Evolutionary conservation across 2,113 vertebrate genomes (phyloP).

Genomic region (Urocitellus parryii): DNA sequence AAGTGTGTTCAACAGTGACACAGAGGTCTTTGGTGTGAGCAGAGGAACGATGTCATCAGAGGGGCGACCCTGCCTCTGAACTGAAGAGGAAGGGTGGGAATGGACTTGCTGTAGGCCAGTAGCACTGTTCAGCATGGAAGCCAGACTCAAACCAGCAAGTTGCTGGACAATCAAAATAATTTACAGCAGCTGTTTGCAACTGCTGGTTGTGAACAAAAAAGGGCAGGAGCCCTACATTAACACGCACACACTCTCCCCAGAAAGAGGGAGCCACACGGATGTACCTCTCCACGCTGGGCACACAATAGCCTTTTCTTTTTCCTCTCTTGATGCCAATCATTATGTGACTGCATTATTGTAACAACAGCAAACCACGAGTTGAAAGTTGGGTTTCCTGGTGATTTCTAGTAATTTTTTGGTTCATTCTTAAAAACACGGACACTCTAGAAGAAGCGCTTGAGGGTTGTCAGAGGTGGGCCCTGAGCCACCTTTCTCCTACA

Average conservation of each 20-base stretch:
- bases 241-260: background rate
- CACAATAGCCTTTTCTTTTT: background rate
- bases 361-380: background rate
- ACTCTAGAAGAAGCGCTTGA: background rate
- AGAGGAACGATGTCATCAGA: accelerated
- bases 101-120: accelerated
- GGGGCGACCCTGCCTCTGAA: background rate
- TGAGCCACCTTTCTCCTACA: background rate
- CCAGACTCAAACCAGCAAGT: conserved; percentile 58
- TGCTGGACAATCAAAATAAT: conserved; percentile 61
- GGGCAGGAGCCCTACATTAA: background rate
- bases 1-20: accelerated
- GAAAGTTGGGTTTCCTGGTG: background rate
- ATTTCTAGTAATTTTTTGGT: background rate
- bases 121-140: background rate
- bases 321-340: background rate
- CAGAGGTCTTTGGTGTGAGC: background rate
- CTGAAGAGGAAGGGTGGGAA: background rate
- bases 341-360: background rate
- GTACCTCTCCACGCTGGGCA: accelerated
- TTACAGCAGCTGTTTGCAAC: conserved; percentile 62
- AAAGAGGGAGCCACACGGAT: background rate
- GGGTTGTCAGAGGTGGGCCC: background rate
- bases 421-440: background rate
- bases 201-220: background rate